A percentile compares a stretch with the other conserved stretches of the same genome.
These are phyloP conservation scores for Drosophila infuscata DNA, from an alignment of 2,888 invertebrate species.

Conservation along the genomic window DNA sequence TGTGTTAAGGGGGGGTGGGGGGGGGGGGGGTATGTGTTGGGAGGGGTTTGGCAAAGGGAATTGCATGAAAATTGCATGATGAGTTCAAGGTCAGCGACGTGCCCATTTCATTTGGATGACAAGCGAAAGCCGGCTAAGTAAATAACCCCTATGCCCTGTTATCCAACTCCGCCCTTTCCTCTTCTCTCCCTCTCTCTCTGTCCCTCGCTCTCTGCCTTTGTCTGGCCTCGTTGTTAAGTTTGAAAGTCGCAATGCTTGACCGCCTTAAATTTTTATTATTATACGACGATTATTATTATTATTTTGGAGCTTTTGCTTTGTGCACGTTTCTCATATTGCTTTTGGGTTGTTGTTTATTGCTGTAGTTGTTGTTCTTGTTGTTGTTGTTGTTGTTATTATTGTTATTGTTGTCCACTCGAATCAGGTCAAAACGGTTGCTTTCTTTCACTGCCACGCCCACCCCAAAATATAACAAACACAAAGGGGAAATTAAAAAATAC, in stretches of 20 bases:
- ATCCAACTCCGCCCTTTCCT: not conserved
- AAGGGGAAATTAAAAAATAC: slow-evolving; percentile 13
- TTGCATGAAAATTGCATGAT: slow-evolving; percentile 61
- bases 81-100: slow-evolving; percentile 82
- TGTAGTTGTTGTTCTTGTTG: slow-evolving; percentile 9
- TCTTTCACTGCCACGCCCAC: slow-evolving; percentile 70
- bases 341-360: slow-evolving; percentile 17
- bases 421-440: slow-evolving; percentile 78
- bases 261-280: slow-evolving; percentile 58
- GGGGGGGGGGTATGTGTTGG: not conserved
- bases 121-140: slow-evolving; percentile 59
- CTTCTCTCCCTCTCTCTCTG: not conserved
- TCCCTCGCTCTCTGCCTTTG: not conserved
- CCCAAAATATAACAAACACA: not conserved
- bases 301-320: slow-evolving; percentile 59
- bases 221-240: slow-evolving; percentile 41
- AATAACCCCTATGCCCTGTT: not conserved
- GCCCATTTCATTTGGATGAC: slow-evolving; percentile 72
- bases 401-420: slow-evolving; percentile 39
- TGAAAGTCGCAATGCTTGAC: slow-evolving; percentile 65
- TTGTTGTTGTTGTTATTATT: slow-evolving; percentile 16
- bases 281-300: slow-evolving; percentile 53
- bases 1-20: not conserved
- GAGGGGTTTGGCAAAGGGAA: not conserved
- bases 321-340: slow-evolving; percentile 58